Evolutionary conservation across 2,888 invertebrate genomes (phyloP), one percentile per base, ranked within the genome.

Genomic region (Hypolimnas misippus): DNA sequence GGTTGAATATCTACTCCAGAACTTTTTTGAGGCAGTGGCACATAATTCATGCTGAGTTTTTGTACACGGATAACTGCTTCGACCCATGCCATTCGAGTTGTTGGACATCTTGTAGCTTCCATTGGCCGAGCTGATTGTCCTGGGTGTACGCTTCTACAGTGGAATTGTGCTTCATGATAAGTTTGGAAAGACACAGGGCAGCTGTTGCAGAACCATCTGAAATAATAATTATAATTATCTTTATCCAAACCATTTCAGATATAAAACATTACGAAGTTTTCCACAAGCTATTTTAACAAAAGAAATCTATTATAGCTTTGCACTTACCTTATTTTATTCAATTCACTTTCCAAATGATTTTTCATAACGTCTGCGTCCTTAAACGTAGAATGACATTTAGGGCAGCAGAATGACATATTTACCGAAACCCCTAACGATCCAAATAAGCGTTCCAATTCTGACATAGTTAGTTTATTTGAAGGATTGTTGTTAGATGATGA

Each of bases 161-260:
- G 92, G 62, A 82, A 84, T 73, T 86, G 89, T 1, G 87, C 90
- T 66, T 88, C 86, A 69, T 91, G 90, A 69, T 87, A 91, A 0
- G 81, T 82, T 57, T 80, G 81, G 72, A 85, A 89, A 33, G 79
- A 79, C 1, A 68, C 65, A 2, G 76, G 53, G 62, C 92, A 92
- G 19, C 63, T 69, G 53, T 79, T 86, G 74, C 92, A 92, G 60
- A 82, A 78, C 91, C 91, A 92, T 63, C 92, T 92, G 80, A 58
- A 58, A 59, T 3, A 52, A 46, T 1, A 38, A 66, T 6, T 17
- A 0, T 14, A 17, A 31, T 44, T n/a, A n/a, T n/a, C n/a, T 16
- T 55, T 31, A 49, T 42, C 12, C 10, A 19, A 14, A 31, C 14
- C 49, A 19, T 10, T 3, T 19, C 0, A 7, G 3, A 49, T 33